These are phyloP conservation scores for Drosophila albomicans DNA, from an alignment of 1,140 invertebrate genomes.

Conservation along the genomic window DNA sequence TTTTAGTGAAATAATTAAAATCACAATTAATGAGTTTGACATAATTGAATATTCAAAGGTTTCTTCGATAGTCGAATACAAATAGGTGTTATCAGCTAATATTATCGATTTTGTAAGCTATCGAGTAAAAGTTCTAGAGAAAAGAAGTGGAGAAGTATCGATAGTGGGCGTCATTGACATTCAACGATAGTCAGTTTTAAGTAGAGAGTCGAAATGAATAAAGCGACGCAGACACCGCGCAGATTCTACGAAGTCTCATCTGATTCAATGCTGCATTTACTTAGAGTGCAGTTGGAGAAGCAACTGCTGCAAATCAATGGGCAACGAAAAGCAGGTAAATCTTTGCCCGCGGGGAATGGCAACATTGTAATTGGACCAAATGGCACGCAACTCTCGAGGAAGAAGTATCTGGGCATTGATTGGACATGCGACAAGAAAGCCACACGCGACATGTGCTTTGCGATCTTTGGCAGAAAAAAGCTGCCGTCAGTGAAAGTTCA, in stretches of 20 bases:
- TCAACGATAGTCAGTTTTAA: no score
- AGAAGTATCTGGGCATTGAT: not conserved
- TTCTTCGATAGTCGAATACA: no score
- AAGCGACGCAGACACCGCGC: constrained; percentile 14
- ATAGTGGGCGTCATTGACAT: no score
- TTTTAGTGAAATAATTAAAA: no score
- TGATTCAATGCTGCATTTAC: not conserved
- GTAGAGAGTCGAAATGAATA: constrained; percentile 7
- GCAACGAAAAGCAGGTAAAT: no score
- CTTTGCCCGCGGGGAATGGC: no score
- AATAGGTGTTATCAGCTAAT: no score
- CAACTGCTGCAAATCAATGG: not conserved
- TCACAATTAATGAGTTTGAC: no score
- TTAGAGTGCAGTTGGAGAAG: not conserved
- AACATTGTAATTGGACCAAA: constrained; percentile 22
- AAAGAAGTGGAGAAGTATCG: no score
- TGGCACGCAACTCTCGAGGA: not conserved
- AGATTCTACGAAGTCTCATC: not conserved
- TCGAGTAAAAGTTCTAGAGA: no score
- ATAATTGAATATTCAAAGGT: no score
- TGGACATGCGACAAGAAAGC: not conserved
- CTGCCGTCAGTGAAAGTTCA: not conserved
- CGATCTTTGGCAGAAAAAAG: constrained; percentile 9
- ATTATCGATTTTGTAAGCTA: no score
- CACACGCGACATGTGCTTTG: constrained; percentile 9